Evolutionary conservation across 35 echinoderm and acorn worm species (phyloP).

Genomic region (Anneissia japonica): DNA sequence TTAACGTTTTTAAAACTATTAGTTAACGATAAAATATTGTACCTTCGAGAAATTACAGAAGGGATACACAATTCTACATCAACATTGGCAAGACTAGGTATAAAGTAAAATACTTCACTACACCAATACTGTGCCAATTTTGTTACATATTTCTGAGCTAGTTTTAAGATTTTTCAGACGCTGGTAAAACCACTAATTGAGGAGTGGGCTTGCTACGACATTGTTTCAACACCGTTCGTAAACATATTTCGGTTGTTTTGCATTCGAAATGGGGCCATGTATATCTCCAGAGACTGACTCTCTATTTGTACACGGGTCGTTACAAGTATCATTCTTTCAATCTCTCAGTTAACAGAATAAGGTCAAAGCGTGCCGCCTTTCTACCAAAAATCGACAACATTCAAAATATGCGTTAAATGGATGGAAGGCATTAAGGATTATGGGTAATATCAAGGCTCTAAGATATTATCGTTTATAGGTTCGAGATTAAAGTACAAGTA

Average conservation of each 20-base stretch:
- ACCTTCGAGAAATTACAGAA: too few species aligned
- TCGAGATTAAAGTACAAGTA: too few species aligned
- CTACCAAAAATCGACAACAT: background rate
- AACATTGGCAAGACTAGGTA: too few species aligned
- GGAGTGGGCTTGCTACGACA: background rate
- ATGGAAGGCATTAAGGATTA: background rate
- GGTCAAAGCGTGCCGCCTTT: background rate
- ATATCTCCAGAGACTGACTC: background rate
- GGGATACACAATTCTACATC: too few species aligned
- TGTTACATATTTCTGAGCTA: too few species aligned
- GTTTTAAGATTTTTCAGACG: too few species aligned
- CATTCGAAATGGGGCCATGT: background rate
- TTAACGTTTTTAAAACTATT: too few species aligned
- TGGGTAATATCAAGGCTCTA: background rate
- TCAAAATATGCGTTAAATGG: background rate
- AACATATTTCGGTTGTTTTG: background rate
- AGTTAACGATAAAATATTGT: too few species aligned
- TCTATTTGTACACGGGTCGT: background rate
- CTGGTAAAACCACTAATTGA: too few species aligned
- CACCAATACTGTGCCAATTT: too few species aligned
- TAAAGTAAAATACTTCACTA: too few species aligned
- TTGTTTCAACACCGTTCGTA: background rate
- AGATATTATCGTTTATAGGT: too few species aligned
- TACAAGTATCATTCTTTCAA: background rate
- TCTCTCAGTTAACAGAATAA: background rate